Base-by-base conservation (phyloP, 64 coral and sea anemone species). In the Stichodactyla helianthus region DNA sequence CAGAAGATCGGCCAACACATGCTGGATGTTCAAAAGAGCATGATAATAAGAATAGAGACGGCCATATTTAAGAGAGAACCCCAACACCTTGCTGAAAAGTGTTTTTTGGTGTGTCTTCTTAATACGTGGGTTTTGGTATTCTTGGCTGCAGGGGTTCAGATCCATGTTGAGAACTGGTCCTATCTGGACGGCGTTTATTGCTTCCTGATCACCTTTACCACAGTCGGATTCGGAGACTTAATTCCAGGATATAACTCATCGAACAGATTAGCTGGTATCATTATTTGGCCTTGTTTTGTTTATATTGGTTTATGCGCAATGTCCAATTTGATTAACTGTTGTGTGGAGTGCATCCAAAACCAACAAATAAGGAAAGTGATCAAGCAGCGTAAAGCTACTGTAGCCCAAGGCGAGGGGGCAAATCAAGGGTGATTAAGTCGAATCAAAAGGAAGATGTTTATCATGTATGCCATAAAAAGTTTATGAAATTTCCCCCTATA, bases 181-280 rank as follows among this genome's bases (percentile, higher is more conserved):
- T 91, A 77, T 52, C 83, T 20, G n/a, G 84, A 80, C 3, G 77
- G 83, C 23, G 12, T 91, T 17, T 91, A 91, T 55, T 91, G 77
- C 83, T 91, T 79, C 44, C 54, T 80, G 7, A 59, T 86, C 28
- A 79, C 89, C 28, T 86, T 86, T 28, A 79, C 83, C 0, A 91
- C 89, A 5, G 84, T 91, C 51, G 89, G 89, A 23, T 91, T 91
- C 53, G 89, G 89, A 35, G 89, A 91, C 53, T 12, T 86, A 0
- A 20, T 80, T 16, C 89, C 89, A 26, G 82, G 82, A 59, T 56
- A 13, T 18, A 15, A 60, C 18, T 13, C 62, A 65, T 7, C 9
- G 22, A 13, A 63, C 10, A 65, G 19, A 65, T 65, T 65, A 65
- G 62, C 62, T 65, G 62, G 18, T 65, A 65, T 65, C 5, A 65